A percentile compares a stretch with the other conserved stretches of the same genome.
phyloP scores from a whole-genome alignment of 2,888 invertebrate species.

The Eucera pruinosa region DNA sequence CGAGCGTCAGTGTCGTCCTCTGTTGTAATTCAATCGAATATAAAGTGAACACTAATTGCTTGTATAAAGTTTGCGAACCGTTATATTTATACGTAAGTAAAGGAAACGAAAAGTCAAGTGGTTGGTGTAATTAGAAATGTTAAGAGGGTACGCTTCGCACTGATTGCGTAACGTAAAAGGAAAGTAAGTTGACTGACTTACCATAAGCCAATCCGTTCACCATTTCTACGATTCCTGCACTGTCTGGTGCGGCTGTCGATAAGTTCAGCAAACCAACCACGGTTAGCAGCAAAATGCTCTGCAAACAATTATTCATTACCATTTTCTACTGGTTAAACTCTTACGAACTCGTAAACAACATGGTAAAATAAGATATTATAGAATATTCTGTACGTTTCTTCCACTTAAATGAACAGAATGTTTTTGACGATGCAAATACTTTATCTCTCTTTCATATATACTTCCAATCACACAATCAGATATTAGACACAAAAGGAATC shows the following conservation, averaged over 20 bases:
- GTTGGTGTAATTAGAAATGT: neutral
- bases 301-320: conserved; percentile 13
- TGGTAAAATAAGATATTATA: neutral
- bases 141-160: neutral
- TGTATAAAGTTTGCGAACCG: neutral
- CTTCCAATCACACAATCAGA: neutral
- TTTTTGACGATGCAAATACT: neutral
- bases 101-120: no score
- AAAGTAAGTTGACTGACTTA: conserved; percentile 65
- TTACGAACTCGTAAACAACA: neutral
- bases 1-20: conserved; percentile 43
- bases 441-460: neutral
- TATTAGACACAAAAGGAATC: neutral
- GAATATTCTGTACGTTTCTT: neutral
- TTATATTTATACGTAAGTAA: neutral
- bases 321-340: neutral
- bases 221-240: conserved; percentile 83
- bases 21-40: conserved; percentile 4
- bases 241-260: conserved; percentile 77
- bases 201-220: conserved; percentile 83
- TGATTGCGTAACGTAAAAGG: neutral
- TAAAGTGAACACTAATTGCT: neutral
- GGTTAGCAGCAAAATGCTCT: conserved; percentile 47
- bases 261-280: conserved; percentile 48
- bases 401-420: neutral